These are phyloP conservation scores for Xestia ashworthii DNA, from an alignment of 2,888 invertebrate species.

Conservation along the genomic window DNA sequence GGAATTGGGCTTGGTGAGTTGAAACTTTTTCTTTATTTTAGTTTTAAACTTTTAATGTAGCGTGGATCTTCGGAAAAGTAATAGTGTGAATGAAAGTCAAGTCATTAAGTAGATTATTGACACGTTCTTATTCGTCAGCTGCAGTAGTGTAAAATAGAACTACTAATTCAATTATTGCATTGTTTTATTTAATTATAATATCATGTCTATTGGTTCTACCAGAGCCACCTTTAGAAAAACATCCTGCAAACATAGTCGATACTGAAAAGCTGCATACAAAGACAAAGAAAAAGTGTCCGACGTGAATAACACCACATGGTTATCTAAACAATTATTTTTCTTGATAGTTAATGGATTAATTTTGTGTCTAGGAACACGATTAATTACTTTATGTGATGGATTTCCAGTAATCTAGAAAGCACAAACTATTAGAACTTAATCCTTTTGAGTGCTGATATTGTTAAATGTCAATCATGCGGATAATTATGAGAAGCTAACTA, in stretches of 20 bases:
- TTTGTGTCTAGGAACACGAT: not conserved
- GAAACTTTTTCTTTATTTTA: not conserved
- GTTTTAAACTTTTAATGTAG: not conserved
- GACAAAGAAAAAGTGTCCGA: slow-evolving; percentile 17
- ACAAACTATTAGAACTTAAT: not conserved
- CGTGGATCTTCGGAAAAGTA: accelerated
- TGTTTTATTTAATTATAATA: not conserved
- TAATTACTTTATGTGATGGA: not conserved
- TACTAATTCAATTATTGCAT: slow-evolving; percentile 27
- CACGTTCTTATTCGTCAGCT: not conserved
- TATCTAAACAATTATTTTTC: not conserved
- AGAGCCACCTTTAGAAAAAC: too few species aligned
- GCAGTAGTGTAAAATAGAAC: not conserved
- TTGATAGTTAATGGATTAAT: not conserved
- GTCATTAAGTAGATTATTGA: not conserved
- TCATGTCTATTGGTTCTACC: not conserved
- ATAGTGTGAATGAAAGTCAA: not conserved
- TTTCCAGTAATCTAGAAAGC: not conserved
- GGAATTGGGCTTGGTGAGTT: slow-evolving; percentile 93
- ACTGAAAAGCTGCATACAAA: not conserved
- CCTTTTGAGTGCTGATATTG: slow-evolving; percentile 15
- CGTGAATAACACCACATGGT: not conserved
- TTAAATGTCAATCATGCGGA: not conserved
- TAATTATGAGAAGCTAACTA: not conserved
- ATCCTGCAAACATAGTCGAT: not conserved